Base-by-base conservation (phyloP, 2,113 vertebrate species). In the Pyxicephalus adspersus region DNA sequence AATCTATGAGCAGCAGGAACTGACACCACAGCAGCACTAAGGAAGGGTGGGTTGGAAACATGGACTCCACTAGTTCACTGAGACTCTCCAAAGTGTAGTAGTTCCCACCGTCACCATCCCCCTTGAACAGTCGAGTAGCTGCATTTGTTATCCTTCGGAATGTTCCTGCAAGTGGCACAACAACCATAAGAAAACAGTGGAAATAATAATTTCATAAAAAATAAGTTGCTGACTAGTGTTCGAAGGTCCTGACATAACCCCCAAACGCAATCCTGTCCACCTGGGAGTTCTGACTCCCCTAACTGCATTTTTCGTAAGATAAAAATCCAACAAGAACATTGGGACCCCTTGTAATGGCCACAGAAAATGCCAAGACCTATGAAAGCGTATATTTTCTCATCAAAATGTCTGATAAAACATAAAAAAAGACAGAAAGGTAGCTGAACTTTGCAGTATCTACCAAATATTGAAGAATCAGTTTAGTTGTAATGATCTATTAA, bases 21-120 rank as follows among this genome's bases (percentile, higher is more conserved):
- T 99, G 98, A 85, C 97, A 99, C 98, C 98, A 99, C 18, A 99
- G 96, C 26, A 99, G 94, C 85, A 99, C 97, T 66, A 99, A 89
- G 3, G 97, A 95, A 2, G 98, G 98, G 85, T 99, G 97, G 0
- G 97, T 99, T 83, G 97, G 95, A 87, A 95, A 93, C 89, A 99
- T 94, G 80, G 94, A 90, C 83, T 96, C 93, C 83, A 96, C 94
- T 83, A 92, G 88, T 8, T 79, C 86, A 52, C 96, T 99, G 84
- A 99, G 84, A 64, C 87, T 90, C 83, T 96, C 96, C 71, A 99
- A 90, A 1, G 92, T 87, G 72, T 97, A 99, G 88, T 98, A 98
- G 61, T 83, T 85, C 70, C 89, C 86, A 0, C 89, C 89, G 18
- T 92, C 89, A 20, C 87, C 87, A 29, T 96, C 95, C 0, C 88